These are phyloP conservation scores for Heliothis peltigera DNA, from an alignment of 2,888 invertebrate species.

Conservation along the genomic window DNA sequence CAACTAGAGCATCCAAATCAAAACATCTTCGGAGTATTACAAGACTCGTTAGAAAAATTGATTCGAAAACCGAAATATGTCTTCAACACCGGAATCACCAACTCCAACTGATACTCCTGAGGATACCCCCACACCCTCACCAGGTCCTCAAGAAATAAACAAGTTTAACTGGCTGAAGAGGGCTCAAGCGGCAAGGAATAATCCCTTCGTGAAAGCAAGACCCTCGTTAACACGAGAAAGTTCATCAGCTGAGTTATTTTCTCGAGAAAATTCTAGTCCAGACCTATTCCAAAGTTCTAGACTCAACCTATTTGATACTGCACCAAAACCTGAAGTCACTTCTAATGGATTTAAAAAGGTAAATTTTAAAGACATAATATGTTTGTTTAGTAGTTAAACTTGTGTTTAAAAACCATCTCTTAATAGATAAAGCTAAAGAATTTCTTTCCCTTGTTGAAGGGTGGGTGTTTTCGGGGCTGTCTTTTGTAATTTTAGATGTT, in stretches of 20 bases:
- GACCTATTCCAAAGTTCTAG: slow-evolving; percentile 86
- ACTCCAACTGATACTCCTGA: slow-evolving; percentile 71
- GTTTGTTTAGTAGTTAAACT: not conserved
- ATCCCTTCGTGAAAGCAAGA: slow-evolving; percentile 81
- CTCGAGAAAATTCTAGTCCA: slow-evolving; percentile 82
- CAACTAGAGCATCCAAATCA: not conserved
- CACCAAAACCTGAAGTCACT: slow-evolving; percentile 79
- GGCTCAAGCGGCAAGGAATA: slow-evolving; percentile 76
- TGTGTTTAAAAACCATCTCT: not conserved
- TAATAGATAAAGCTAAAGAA: slow-evolving; percentile 20
- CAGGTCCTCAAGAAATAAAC: slow-evolving; percentile 69
- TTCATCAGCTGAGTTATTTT: slow-evolving; percentile 81
- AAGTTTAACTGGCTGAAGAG: slow-evolving; percentile 84
- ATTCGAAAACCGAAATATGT: slow-evolving; percentile 32
- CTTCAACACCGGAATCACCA: slow-evolving; percentile 63
- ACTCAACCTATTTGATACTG: slow-evolving; percentile 83
- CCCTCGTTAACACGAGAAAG: slow-evolving; percentile 83
- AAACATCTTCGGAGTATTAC: not conserved
- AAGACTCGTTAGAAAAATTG: no score
- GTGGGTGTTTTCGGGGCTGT: no score
- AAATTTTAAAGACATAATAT: slow-evolving; percentile 29
- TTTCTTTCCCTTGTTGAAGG: no score
- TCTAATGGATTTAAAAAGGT: slow-evolving; percentile 77
- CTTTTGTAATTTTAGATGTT: no score
- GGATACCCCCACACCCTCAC: slow-evolving; percentile 75